Evolutionary conservation across 2,797 vertebrate species (phyloP).

Genomic region (Cirrhinus mrigala): DNA sequence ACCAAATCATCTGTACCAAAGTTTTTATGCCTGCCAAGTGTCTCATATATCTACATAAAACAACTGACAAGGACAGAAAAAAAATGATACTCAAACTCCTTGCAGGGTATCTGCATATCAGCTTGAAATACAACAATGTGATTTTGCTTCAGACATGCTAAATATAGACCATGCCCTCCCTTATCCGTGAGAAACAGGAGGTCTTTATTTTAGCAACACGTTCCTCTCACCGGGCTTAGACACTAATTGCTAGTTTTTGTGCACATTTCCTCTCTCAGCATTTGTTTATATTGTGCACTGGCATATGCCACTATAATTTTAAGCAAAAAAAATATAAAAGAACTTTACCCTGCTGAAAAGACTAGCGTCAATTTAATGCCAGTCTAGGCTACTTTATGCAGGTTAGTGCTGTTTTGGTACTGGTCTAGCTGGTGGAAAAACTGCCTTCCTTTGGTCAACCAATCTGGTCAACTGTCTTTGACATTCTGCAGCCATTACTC

Average conservation of each 20-base stretch:
- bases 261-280: slow-evolving; percentile 31
- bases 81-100: not conserved
- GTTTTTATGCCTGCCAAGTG: not conserved
- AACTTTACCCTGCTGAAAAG: not conserved
- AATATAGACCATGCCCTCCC: slow-evolving; percentile 37
- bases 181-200: slow-evolving; percentile 44
- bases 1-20: not conserved
- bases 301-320: not conserved
- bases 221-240: slow-evolving; percentile 18
- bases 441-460: not conserved
- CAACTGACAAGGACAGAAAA: not conserved
- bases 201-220: slow-evolving; percentile 38
- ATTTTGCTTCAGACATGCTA: slow-evolving; percentile 31
- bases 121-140: slow-evolving; percentile 27
- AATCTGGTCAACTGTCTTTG: not conserved
- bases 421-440: not conserved
- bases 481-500: not conserved
- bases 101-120: slow-evolving; percentile 13
- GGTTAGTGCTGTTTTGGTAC: not conserved
- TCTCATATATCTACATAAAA: not conserved
- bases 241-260: slow-evolving; percentile 34
- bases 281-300: slow-evolving; percentile 30
- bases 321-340: slow-evolving; percentile 11
- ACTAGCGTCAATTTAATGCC: not conserved
- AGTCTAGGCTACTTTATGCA: not conserved